Base-by-base conservation (phyloP, 2,113 vertebrate genomes). In the Cryptotis parvus region DNA sequence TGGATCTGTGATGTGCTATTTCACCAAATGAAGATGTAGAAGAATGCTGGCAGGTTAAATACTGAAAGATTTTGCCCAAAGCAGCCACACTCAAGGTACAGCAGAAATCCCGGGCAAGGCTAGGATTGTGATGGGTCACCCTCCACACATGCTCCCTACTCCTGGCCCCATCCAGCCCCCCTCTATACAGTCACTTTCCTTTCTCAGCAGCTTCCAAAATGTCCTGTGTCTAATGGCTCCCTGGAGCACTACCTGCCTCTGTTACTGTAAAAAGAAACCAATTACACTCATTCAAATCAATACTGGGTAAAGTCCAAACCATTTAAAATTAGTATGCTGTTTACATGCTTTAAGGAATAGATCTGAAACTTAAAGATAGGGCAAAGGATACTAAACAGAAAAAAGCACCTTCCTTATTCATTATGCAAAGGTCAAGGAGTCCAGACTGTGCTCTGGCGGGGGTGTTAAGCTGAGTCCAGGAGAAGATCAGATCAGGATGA, bases 221-320 rank as follows among this genome's bases (percentile, higher is more conserved):
- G 26, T 12, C 73, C 82, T 90, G 11, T 86, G 61, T 61, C 74
- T 88, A 68, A 90, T 49, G 92, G 39, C 43, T 77, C 66, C 66
- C 79, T 90, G 85, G 37, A 52, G 61, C 58, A 90, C 49, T 29
- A 75, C 63, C 49, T 82, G 55, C 87, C 79, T 73, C 58, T 63
- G 70, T 90, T 76, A 79, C 82, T 65, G 11, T 91, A 90, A 90
- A 94, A 95, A 41, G 78, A 33, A 82, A 87, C 29, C 49, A 83
- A 80, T 55, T 61, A 27, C 0, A 41, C 74, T 94, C 75, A 80
- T 93, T 92, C 75, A 93, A 95, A 90, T 93, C 86, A 94, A 85
- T 83, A 94, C 69, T 52, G 66, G 82, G 87, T 91, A 91, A 89
- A 93, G 52, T 26, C 76, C 76, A 3, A 41, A 75, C 45, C 33